A percentile compares a stretch with the other conserved stretches of the same genome.
phyloP scores from a whole-genome alignment of 92 coral and sea anemone genomes.

The Blastomussa wellsi region DNA sequence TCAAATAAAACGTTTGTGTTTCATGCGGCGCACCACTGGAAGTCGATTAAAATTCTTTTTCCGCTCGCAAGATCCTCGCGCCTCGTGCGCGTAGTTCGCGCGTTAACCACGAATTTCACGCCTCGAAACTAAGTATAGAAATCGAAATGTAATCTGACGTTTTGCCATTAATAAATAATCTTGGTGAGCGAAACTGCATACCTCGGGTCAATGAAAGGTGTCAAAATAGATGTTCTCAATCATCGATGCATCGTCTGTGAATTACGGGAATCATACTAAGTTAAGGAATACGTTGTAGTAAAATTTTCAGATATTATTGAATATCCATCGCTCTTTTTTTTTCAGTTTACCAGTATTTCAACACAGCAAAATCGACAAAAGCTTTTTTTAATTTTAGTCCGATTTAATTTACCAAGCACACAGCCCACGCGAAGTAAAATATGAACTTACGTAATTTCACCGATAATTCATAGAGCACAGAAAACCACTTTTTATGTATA shows the following conservation, averaged over 20 bases:
- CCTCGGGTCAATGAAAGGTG: constrained; percentile 13
- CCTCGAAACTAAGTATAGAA: not conserved
- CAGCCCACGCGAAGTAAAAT: not conserved
- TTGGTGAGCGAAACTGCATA: not conserved
- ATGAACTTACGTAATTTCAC: not conserved
- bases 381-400: not conserved
- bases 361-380: too few species aligned
- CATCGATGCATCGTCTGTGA: not conserved
- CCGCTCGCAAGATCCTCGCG: not conserved
- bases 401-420: not conserved
- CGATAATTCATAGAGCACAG: not conserved
- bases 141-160: not conserved
- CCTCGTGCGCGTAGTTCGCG: constrained; percentile 7
- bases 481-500: not conserved
- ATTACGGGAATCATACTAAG: not conserved
- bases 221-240: not conserved
- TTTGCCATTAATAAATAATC: constrained; percentile 8
- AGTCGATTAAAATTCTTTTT: not conserved
- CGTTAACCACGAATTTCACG: not conserved
- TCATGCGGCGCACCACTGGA: not conserved
- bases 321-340: too few species aligned
- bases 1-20: not conserved
- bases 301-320: not conserved
- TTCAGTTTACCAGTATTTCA: not conserved
- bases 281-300: constrained; percentile 14